phyloP scores from a whole-genome alignment of 1,140 invertebrate genomes.

The Macrotrachela quadricornifera region DNA sequence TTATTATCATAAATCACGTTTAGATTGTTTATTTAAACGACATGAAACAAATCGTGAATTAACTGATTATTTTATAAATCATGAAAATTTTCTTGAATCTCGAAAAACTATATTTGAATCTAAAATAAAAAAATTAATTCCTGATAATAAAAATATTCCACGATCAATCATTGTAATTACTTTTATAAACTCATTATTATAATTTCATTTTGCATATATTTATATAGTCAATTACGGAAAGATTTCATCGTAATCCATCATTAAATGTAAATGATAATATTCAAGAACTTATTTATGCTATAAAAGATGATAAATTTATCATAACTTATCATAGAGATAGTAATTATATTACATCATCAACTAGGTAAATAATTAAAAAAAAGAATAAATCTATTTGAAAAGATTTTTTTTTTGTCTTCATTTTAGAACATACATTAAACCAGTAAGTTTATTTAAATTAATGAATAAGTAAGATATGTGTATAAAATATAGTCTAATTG shows the following conservation, averaged over 20 bases:
- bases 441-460: no score
- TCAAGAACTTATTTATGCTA: constrained; percentile 20
- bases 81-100: constrained; percentile 39
- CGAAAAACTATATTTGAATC: constrained; percentile 29
- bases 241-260: constrained; percentile 19
- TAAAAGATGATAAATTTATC: constrained; percentile 27
- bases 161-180: constrained; percentile 24
- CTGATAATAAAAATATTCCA: constrained; percentile 13
- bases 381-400: no score
- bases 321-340: constrained; percentile 28
- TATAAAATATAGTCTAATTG: constrained; percentile 13
- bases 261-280: constrained; percentile 24
- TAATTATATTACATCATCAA: constrained; percentile 22
- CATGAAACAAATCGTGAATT: constrained; percentile 39
- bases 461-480: no score
- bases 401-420: no score
- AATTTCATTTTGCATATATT: neutral
- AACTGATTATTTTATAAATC: constrained; percentile 40
- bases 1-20: constrained; percentile 44
- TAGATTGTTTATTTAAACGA: constrained; percentile 43
- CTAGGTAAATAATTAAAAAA: constrained; percentile 4
- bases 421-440: no score
- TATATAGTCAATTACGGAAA: constrained; percentile 26
- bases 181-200: constrained; percentile 15
- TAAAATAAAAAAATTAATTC: constrained; percentile 26